Conservation (phyloP, 2,888 invertebrate genomes). For the Reticulitermes lucifugus region DNA sequence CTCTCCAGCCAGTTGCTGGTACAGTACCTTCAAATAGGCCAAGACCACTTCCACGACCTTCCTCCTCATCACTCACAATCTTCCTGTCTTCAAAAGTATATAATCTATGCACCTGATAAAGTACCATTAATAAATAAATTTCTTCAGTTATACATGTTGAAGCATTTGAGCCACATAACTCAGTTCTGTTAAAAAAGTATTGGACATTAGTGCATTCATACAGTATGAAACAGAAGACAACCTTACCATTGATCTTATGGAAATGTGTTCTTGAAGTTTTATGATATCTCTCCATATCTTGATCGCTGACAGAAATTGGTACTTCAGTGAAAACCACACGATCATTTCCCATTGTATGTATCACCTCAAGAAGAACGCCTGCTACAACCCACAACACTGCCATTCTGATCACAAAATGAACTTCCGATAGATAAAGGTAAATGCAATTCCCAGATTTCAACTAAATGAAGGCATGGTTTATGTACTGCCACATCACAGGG, state of each 20-base stretch:
- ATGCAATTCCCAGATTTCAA: not conserved
- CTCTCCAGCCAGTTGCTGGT: no score
- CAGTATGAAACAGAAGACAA: no score
- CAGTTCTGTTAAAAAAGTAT: no score
- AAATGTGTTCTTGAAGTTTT: not conserved
- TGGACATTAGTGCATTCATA: no score
- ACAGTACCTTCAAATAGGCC: no score
- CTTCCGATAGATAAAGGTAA: not conserved
- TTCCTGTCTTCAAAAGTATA: no score
- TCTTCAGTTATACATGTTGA: no score
- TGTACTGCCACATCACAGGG: not conserved
- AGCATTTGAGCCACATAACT: no score
- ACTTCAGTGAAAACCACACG: not conserved
- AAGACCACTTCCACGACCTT: no score
- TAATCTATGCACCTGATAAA: no score
- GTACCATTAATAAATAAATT: no score
- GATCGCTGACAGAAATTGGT: not conserved
- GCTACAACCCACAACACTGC: not conserved
- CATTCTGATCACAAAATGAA: not conserved
- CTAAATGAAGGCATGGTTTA: not conserved
- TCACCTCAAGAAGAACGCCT: not conserved
- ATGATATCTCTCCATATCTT: not conserved
- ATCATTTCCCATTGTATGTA: not conserved
- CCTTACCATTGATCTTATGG: not conserved
- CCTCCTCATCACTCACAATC: no score